Base-by-base conservation (phyloP, 2,888 invertebrate species). In the Luffia ferchaultella region DNA sequence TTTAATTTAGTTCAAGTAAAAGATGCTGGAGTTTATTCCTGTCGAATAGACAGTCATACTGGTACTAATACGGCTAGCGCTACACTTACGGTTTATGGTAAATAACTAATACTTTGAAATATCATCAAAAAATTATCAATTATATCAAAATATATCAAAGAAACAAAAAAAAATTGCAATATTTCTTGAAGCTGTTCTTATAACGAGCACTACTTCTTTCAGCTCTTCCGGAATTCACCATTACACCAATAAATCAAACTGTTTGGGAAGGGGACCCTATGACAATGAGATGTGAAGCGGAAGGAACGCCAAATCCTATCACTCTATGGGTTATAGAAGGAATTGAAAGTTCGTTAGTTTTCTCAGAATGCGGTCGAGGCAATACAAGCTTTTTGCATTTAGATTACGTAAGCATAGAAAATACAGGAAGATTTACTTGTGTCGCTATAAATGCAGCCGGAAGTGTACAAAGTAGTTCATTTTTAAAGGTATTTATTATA, bases 311-410 rank as follows among this genome's bases (percentile, higher is more conserved):
- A 15, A 89, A 91, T 55, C 98, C 98, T 2, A 95, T 96, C 15
- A 91, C 96, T 19, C 97, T 96, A 75, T 98, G 98, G 98, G 95
- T 93, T 62, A 92, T 95, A 63, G 97, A 97, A 74, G 96, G 96
- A 53, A 92, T 90, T 44, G 91, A 92, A 70, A 90, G 93, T 67
- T 57, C 93, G 46, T 66, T 83, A 57, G 67, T 82, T 55, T 83
- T 83, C 60, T 80, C 80, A n/a, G 82, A 82, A 66, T 83, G 83
- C 54, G 78, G 75, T 56, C 79, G 72, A 67, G 82, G 80, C 64
- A 83, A 82, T 62, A 68, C 82, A 45, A 83, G 80, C 60, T 68
- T 83, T 60, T 67, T 83, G 58, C 80, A 80, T 68, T 70, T 83
- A 62, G 80, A 82, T 56, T 73, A 72, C 52, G 82, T 75, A 52